Conservation (phyloP, 1,140 invertebrate species). For the Lineus longissimus region DNA sequence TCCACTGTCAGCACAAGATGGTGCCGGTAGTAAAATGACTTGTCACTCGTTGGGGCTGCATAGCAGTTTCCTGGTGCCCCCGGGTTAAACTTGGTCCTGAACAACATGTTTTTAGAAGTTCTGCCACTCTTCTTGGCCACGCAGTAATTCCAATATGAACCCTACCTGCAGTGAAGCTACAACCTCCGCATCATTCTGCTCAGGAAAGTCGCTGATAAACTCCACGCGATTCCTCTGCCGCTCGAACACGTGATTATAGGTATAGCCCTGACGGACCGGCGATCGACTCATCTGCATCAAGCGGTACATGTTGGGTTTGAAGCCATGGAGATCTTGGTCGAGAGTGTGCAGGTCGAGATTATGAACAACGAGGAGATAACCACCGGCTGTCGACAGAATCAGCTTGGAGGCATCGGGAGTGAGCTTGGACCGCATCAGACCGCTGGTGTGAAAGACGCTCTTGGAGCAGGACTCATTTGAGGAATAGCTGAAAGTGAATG, state of each 20-base stretch:
- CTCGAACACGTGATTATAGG: slow-evolving; percentile 34
- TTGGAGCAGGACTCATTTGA: slow-evolving; percentile 70
- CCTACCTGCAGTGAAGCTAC: slow-evolving; percentile 66
- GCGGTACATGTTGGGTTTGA: slow-evolving; percentile 85
- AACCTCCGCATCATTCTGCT: slow-evolving; percentile 79
- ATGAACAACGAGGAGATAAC: slow-evolving; percentile 85
- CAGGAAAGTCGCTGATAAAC: slow-evolving; percentile 84
- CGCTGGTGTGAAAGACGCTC: slow-evolving; percentile 76
- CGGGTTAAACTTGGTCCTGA: no score
- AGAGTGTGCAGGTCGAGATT: slow-evolving; percentile 78
- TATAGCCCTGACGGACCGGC: slow-evolving; percentile 71
- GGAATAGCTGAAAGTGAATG: slow-evolving; percentile 58
- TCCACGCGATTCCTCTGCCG: slow-evolving; percentile 82
- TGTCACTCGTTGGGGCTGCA: no score
- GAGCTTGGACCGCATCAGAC: slow-evolving; percentile 82
- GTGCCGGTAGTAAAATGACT: no score
- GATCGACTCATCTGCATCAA: slow-evolving; percentile 82
- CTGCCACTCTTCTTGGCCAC: no score
- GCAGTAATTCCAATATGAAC: no score
- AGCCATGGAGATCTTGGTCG: slow-evolving; percentile 74
- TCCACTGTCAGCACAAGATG: no score
- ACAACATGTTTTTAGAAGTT: no score
- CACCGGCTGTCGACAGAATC: slow-evolving; percentile 83
- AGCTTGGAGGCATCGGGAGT: slow-evolving; percentile 81
- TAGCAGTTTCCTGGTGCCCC: no score